These are phyloP conservation scores for Stegodyphus mimosarum DNA, from an alignment of 1,140 invertebrate species.

Conservation along the genomic window DNA sequence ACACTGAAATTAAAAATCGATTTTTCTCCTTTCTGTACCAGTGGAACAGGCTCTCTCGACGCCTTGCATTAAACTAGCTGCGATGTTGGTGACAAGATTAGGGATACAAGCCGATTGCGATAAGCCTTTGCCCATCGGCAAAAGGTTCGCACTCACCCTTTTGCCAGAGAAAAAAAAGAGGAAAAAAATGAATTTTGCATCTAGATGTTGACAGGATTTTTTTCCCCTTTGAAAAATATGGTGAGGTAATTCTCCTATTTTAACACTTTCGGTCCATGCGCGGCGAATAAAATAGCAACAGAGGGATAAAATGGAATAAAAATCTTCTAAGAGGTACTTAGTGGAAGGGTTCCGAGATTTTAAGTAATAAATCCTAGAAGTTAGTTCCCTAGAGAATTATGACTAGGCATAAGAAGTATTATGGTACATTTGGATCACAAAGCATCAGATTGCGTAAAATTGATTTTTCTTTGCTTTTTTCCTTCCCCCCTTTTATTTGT, in stretches of 20 bases:
- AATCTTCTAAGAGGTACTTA: conserved; percentile 50
- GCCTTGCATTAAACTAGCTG: conserved; percentile 55
- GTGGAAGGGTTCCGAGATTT: conserved; percentile 43
- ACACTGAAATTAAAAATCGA: conserved; percentile 52
- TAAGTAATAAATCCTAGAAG: conserved; percentile 51
- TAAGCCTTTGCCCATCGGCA: conserved; percentile 42
- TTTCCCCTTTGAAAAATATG: conserved; percentile 39
- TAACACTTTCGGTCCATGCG: conserved; percentile 48
- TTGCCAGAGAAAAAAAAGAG: not conserved
- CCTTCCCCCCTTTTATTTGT: too few species aligned
- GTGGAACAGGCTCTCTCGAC: conserved; percentile 21
- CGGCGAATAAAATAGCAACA: conserved; percentile 25
- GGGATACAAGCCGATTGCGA: conserved; percentile 51
- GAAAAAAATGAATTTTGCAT: conserved; percentile 5
- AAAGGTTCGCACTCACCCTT: not conserved
- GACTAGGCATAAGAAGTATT: not conserved
- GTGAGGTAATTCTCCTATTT: conserved; percentile 56
- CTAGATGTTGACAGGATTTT: conserved; percentile 51
- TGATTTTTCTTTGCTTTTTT: too few species aligned
- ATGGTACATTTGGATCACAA: too few species aligned
- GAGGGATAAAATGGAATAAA: conserved; percentile 32
- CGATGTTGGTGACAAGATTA: conserved; percentile 56
- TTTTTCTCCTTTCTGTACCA: conserved; percentile 53
- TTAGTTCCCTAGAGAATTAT: conserved; percentile 1
- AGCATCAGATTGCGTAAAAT: too few species aligned